Conservation (phyloP, 2,888 invertebrate species). For the Monochamus alternatus region DNA sequence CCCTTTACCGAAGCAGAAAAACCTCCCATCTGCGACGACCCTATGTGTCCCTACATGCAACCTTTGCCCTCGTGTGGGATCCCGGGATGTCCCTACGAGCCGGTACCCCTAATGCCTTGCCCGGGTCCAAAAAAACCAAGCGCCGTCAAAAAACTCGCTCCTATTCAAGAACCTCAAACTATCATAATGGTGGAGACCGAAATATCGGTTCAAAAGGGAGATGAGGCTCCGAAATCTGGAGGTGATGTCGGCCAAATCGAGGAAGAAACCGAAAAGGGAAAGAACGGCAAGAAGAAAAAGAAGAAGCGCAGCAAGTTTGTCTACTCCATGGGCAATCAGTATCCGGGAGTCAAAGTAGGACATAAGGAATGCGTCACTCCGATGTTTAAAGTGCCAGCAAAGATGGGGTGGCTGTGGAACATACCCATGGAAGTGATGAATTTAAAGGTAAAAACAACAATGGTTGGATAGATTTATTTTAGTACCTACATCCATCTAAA, state of each 20-base stretch:
- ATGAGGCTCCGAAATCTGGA: not conserved
- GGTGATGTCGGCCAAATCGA: not conserved
- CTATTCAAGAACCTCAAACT: not conserved
- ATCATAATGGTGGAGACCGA: not conserved
- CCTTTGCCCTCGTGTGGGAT: slow-evolving; percentile 56
- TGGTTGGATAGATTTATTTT: not conserved
- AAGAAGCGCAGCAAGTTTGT: slow-evolving; percentile 55
- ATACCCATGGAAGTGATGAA: slow-evolving; percentile 59
- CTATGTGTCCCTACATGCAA: slow-evolving; percentile 55
- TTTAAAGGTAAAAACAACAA: slow-evolving; percentile 51
- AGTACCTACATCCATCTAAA: not conserved
- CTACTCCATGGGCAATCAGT: slow-evolving; percentile 60
- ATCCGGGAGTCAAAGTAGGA: slow-evolving; percentile 74
- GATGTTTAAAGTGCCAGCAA: slow-evolving; percentile 74
- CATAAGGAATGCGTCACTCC: slow-evolving; percentile 74
- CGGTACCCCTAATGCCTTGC: slow-evolving; percentile 40
- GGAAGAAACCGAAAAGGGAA: not conserved
- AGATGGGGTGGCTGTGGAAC: slow-evolving; percentile 83
- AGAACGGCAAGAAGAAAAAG: not conserved
- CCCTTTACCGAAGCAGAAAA: slow-evolving; percentile 41
- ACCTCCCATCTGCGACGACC: slow-evolving; percentile 53
- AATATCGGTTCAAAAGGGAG: not conserved
- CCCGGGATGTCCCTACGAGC: slow-evolving; percentile 57
- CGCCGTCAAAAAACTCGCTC: slow-evolving; percentile 15
- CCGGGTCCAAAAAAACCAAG: not conserved